phyloP scores from a whole-genome alignment of 2,797 vertebrate genomes.

The Urophycis tenuis region DNA sequence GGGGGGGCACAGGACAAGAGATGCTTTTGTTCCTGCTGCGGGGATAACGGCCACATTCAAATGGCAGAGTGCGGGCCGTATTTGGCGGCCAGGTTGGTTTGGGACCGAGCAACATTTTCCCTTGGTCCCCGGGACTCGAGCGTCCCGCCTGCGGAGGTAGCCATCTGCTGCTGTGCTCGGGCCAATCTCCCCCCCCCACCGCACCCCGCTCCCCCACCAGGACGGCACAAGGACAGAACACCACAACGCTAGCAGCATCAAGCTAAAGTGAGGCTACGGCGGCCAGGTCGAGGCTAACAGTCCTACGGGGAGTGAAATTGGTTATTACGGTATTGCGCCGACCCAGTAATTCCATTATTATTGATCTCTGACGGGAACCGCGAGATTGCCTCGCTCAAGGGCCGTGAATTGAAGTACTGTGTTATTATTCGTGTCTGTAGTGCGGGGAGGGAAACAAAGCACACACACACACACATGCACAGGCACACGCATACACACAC shows the following conservation, averaged over 20 bases:
- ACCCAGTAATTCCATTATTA: background rate
- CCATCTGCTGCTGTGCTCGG: conserved; percentile 46
- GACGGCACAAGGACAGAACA: conserved; percentile 2
- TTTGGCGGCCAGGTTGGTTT: conserved; percentile 8
- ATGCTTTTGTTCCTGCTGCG: conserved; percentile 58
- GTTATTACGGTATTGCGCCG: background rate
- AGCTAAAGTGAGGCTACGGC: background rate
- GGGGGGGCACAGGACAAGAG: conserved; percentile 45
- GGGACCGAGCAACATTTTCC: conserved; percentile 27
- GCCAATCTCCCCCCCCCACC: background rate
- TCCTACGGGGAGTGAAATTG: background rate
- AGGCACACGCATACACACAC: background rate
- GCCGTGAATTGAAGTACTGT: background rate
- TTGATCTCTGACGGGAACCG: background rate
- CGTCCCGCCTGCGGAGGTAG: conserved; percentile 40
- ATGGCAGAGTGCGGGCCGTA: conserved; percentile 37
- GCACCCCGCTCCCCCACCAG: too few species aligned
- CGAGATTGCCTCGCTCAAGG: background rate
- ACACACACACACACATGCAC: too few species aligned
- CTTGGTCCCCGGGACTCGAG: conserved; percentile 37
- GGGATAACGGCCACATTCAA: conserved; percentile 47
- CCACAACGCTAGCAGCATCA: conserved; percentile 4
- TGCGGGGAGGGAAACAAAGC: background rate
- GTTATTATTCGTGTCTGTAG: background rate
- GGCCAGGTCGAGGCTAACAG: background rate